Evolutionary conservation across 2,888 invertebrate species (phyloP).

Genomic region (Elegia similella): DNA sequence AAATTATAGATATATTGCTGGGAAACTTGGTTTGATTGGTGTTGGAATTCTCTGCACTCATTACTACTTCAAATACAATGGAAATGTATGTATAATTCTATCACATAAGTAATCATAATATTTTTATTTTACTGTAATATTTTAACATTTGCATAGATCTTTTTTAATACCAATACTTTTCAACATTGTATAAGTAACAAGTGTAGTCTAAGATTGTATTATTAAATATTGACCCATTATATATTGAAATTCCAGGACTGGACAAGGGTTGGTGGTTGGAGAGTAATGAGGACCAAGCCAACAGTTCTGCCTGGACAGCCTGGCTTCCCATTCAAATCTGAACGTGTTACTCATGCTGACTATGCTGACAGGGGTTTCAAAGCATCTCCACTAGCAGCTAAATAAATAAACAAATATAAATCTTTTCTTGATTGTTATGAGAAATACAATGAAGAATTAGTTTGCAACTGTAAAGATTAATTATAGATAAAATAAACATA

Average conservation of each 20-base stretch:
- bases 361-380: conserved; percentile 89
- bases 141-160: too few species aligned
- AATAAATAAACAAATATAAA: conserved; percentile 11
- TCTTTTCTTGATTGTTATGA: not conserved
- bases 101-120: not conserved
- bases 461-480: not conserved
- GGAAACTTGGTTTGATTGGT: conserved; percentile 81
- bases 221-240: not conserved
- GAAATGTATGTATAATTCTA: conserved; percentile 83
- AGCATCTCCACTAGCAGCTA: conserved; percentile 74
- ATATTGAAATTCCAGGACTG: conserved; percentile 82
- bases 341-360: conserved; percentile 81
- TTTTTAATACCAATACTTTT: too few species aligned
- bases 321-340: conserved; percentile 84
- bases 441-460: not conserved
- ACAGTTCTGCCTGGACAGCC: conserved; percentile 86
- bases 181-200: too few species aligned
- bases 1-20: conserved; percentile 82
- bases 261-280: conserved; percentile 89
- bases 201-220: too few species aligned
- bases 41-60: conserved; percentile 75
- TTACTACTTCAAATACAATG: conserved; percentile 92
- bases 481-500: conserved; percentile 20
- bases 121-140: not conserved
- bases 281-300: conserved; percentile 78